Percentiles rank a stretch among this genome's conserved stretches.
phyloP scores from a whole-genome alignment of 2,888 invertebrate genomes.

The Aproaerema taeniolella region DNA sequence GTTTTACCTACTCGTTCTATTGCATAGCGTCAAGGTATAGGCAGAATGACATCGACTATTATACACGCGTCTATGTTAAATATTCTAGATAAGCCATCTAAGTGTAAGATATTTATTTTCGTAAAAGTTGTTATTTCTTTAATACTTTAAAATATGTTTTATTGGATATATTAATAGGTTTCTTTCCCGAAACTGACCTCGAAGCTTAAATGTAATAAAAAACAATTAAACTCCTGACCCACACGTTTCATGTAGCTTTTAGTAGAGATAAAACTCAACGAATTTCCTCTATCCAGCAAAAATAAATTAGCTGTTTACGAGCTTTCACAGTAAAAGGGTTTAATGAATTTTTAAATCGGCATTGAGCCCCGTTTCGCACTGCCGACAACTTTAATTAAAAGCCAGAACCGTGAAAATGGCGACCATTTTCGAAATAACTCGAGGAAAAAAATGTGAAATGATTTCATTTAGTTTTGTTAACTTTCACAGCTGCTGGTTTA shows the following conservation, averaged over 20 bases:
- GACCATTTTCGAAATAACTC: constrained; percentile 51
- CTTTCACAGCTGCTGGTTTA: constrained; percentile 20
- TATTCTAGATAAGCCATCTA: too few relatives aligned
- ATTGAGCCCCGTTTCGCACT: constrained; percentile 35
- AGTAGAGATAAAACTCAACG: not conserved
- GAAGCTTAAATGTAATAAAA: too few relatives aligned
- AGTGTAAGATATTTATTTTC: too few relatives aligned
- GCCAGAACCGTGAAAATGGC: constrained; percentile 45
- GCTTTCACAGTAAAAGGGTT: constrained; percentile 40
- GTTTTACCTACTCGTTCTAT: too few relatives aligned
- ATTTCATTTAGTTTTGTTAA: constrained; percentile 35
- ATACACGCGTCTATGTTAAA: too few relatives aligned
- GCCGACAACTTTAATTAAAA: constrained; percentile 62
- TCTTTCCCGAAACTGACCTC: too few relatives aligned
- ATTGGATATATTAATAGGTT: too few relatives aligned
- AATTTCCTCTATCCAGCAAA: constrained; percentile 10
- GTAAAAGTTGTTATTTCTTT: too few relatives aligned
- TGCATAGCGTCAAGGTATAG: too few relatives aligned
- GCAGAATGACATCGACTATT: too few relatives aligned
- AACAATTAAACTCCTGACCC: not conserved
- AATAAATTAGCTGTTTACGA: constrained; percentile 40
- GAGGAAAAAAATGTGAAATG: constrained; percentile 31
- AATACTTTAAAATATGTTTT: too few relatives aligned
- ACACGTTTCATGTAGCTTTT: not conserved
- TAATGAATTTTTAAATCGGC: constrained; percentile 57